phyloP scores from a whole-genome alignment of 2,113 vertebrate species.

The Rhinogobius similis region DNA sequence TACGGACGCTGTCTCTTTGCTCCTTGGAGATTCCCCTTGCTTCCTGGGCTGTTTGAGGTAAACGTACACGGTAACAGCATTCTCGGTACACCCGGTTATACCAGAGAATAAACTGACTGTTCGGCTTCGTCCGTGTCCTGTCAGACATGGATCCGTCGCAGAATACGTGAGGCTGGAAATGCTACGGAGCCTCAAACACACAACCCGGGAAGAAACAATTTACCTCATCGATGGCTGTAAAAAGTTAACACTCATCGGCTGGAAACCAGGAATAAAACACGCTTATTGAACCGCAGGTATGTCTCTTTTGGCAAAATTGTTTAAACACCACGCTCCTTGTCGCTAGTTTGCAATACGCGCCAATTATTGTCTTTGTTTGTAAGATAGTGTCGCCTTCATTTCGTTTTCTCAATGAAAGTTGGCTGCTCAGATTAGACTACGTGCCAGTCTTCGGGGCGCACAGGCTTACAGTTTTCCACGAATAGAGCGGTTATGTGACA shows the following conservation, averaged over 20 bases:
- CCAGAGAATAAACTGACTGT: constrained; percentile 36
- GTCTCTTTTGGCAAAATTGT: constrained; percentile 12
- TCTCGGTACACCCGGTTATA: constrained; percentile 17
- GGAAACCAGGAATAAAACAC: constrained; percentile 44
- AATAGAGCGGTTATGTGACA: constrained; percentile 39
- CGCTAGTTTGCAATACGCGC: constrained; percentile 5
- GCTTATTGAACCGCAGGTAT: constrained; percentile 59
- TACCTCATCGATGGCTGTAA: constrained; percentile 63
- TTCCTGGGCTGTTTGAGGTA: constrained; percentile 70
- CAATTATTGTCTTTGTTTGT: constrained; percentile 66
- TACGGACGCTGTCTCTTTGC: constrained; percentile 31
- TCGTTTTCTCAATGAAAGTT: constrained; percentile 40
- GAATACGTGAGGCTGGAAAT: constrained; percentile 28
- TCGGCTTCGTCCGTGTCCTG: constrained; percentile 35
- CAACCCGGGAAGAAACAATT: constrained; percentile 52
- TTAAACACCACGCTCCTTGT: not conserved
- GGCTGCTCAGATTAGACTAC: constrained; percentile 14
- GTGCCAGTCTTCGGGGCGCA: constrained; percentile 35
- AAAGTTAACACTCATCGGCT: constrained; percentile 69
- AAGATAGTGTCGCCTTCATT: constrained; percentile 33
- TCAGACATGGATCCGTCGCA: constrained; percentile 21
- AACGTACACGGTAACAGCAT: constrained; percentile 58
- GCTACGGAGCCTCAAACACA: constrained; percentile 39
- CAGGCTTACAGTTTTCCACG: constrained; percentile 31
- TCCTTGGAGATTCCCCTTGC: constrained; percentile 71